Evolutionary conservation across 1,140 invertebrate species (phyloP), one percentile per base, ranked within the genome.

Genomic region (Eriocheir sinensis): DNA sequence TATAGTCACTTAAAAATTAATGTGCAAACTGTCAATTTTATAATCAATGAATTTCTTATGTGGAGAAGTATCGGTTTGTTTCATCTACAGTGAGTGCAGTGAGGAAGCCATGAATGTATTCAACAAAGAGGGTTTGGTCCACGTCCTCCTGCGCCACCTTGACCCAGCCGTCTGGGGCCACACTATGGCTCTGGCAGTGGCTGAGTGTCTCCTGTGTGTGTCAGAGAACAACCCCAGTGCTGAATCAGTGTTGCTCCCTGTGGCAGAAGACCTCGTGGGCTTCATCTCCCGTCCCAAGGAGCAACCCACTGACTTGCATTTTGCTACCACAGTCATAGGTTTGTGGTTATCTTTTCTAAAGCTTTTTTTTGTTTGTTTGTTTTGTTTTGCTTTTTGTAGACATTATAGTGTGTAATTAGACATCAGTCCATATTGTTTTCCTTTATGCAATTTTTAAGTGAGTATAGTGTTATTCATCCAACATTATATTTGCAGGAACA

Each of bases 151-250:
- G n/a, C 97, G 97, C 96, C 98, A 97, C 97, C 96, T 98, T 93
- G 97, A 98, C 96, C 96, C 97, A 34, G 95, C 97, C 34, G 96
- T 96, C 6, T 98, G 98, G 97, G 98, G 97, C 8, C 96, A 88
- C 34, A 36, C 88, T 15, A 53, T 95, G 81, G 79, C 96, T 41
- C 95, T 91, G 91, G 89, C 96, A 96, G n/a, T 89, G 96, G 97
- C 97, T 38, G 98, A 98, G 94, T 98, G 97, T 96, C 96, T 98
- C 27, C 96, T 98, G 93, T 97, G 98, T 44, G 97, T 98, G 85
- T 97, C 97, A 2, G 98, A 98, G 96, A 98, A 98, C 86, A 98
- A 98, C 96, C 95, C 96, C 12, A 96, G 96, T 86, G 97, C 97
- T 2, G 96, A 97, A 4, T 92, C 94, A 9, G 86, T 41, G 30